Evolutionary conservation across 1,140 invertebrate genomes (phyloP).

Genomic region (Brachionus rotundiformis): DNA sequence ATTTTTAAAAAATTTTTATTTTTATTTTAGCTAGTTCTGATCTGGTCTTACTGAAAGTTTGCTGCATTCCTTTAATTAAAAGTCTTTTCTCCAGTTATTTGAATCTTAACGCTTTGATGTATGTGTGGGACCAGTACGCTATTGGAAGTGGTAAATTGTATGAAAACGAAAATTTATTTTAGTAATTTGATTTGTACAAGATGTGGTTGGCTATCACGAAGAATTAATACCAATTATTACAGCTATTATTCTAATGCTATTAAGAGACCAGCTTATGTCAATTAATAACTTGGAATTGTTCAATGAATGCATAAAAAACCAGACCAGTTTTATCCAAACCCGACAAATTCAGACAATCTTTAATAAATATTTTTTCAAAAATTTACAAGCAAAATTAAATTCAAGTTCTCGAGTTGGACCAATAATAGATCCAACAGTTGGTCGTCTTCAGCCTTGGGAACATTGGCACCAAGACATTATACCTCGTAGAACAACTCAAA

Average conservation of each 20-base stretch:
- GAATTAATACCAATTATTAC: constrained; percentile 39
- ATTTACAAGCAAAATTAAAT: constrained; percentile 13
- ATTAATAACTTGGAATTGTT: background rate
- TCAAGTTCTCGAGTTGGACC: constrained; percentile 6
- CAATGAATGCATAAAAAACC: background rate
- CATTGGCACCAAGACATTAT: constrained; percentile 50
- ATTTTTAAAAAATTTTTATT: background rate
- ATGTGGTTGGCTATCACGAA: constrained; percentile 33
- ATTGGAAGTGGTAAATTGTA: constrained; percentile 35
- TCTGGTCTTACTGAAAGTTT: constrained; percentile 4
- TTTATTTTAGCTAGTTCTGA: constrained; percentile 11
- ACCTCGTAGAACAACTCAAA: background rate
- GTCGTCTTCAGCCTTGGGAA: constrained; percentile 49
- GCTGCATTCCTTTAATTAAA: constrained; percentile 25
- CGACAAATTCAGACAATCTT: constrained; percentile 49
- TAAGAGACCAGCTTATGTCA: constrained; percentile 23
- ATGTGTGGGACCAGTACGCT: constrained; percentile 49
- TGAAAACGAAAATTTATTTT: background rate
- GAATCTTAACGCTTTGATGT: constrained; percentile 23
- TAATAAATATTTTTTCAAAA: constrained; percentile 33
- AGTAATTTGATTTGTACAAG: background rate
- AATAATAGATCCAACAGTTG: constrained; percentile 49
- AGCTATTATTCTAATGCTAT: constrained; percentile 33
- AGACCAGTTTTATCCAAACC: constrained; percentile 26
- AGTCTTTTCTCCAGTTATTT: constrained; percentile 22